These are phyloP conservation scores for Molothrus aeneus DNA, from an alignment of 2,797 vertebrate genomes.

Conservation along the genomic window DNA sequence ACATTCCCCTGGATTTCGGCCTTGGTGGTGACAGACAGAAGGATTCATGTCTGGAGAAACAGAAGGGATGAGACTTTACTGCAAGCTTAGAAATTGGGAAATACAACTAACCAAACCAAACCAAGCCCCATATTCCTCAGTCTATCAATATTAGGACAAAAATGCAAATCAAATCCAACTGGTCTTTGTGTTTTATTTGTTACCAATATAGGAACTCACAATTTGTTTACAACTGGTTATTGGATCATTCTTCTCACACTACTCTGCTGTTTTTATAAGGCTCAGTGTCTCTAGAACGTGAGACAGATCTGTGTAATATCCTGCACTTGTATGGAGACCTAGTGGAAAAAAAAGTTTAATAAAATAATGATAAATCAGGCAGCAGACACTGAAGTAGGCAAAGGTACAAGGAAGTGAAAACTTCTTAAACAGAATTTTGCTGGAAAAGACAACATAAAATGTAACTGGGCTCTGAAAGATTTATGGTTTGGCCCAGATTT, in stretches of 20 bases:
- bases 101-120: neutral
- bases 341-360: neutral
- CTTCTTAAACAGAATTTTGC: neutral
- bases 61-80: neutral
- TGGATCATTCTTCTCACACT: neutral
- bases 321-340: neutral
- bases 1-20: neutral
- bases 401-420: neutral
- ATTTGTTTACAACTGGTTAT: neutral
- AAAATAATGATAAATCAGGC: neutral
- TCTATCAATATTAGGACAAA: neutral
- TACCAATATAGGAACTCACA: neutral
- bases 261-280: neutral
- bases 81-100: neutral
- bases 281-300: neutral
- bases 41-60: neutral
- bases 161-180: neutral
- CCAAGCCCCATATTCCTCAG: rapidly evolving
- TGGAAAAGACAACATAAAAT: neutral
- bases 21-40: neutral
- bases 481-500: neutral
- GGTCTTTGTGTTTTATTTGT: neutral
- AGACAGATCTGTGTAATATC: neutral
- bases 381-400: neutral
- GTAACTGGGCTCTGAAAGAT: neutral